Conservation (phyloP, 2,113 vertebrate species). For the Cinclus cinclus region DNA sequence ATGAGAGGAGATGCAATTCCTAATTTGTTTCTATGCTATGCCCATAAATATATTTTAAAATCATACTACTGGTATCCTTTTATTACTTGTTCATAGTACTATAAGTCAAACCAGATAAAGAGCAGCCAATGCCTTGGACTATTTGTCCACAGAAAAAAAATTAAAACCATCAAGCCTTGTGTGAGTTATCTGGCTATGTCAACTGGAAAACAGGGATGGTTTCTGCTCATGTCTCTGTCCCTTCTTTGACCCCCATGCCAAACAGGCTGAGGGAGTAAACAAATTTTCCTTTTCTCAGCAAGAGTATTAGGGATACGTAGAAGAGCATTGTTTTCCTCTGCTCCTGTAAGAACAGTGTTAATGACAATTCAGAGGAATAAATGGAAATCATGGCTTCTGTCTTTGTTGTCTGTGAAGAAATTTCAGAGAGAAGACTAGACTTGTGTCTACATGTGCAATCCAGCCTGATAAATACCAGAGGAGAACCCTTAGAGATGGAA, state of each 20-base stretch:
- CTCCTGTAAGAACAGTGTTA: neutral
- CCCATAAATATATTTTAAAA: neutral
- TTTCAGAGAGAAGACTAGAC: neutral
- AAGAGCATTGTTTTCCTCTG: neutral
- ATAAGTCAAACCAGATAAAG: neutral
- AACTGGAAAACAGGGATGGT: neutral
- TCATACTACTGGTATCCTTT: neutral
- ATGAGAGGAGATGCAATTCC: neutral
- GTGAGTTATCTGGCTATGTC: neutral
- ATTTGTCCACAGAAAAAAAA: neutral
- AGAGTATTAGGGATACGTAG: neutral
- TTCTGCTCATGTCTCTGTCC: neutral
- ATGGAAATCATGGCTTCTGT: neutral
- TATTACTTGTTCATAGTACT: neutral
- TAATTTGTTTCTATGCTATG: neutral
- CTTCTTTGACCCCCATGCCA: neutral
- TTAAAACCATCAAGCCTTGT: neutral
- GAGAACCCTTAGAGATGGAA: neutral
- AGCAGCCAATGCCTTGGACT: neutral
- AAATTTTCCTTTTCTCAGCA: neutral
- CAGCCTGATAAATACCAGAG: neutral
- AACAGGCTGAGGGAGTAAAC: neutral
- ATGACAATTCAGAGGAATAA: neutral
- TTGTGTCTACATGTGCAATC: accelerated
- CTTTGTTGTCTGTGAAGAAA: neutral